A percentile compares a stretch with the other conserved stretches of the same genome.
Evolutionary conservation across 2,113 vertebrate species (phyloP).

Genomic region (Leucoraja erinaceus): DNA sequence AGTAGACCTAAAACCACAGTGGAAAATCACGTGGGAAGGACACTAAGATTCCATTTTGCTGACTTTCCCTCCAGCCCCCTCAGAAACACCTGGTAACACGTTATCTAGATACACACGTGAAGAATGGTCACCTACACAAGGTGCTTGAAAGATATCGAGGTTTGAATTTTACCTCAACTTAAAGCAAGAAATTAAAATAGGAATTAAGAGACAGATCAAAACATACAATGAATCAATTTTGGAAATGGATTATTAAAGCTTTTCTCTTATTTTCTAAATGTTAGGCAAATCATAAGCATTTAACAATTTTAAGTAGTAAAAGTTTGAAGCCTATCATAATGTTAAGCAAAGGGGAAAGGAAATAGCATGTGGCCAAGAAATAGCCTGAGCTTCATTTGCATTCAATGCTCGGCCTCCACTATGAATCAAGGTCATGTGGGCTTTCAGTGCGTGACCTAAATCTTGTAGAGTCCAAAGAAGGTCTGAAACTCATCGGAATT

Average conservation of each 20-base stretch:
- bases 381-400: not conserved
- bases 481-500: constrained; percentile 61
- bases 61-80: no score
- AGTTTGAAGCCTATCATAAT: no score
- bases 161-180: not conserved
- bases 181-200: not conserved
- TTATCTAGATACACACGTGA: no score
- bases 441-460: constrained; percentile 43
- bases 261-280: not conserved
- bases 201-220: not conserved
- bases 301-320: not conserved
- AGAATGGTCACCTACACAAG: not conserved
- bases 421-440: not conserved
- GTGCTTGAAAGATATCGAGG: not conserved
- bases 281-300: not conserved
- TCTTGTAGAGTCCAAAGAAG: constrained; percentile 64
- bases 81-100: not conserved
- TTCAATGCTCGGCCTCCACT: no score
- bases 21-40: not conserved
- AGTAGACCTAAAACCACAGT: no score
- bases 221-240: no score
- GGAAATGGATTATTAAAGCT: no score
- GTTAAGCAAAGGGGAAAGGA: not conserved
- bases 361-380: not conserved
- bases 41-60: not conserved